Evolutionary conservation across 2,113 vertebrate genomes (phyloP).

Genomic region (Macaca fascicularis): T2T-MFA8v1.1 NC_088378.1:20998001-20998500

Average conservation of each 20-base stretch:
- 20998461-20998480: not conserved
- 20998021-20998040: not conserved
- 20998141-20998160: not conserved
- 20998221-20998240: not conserved
- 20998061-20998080: not conserved
- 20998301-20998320: not conserved
- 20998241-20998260: not conserved
- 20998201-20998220: slow-evolving; percentile 11
- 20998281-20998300: not conserved
- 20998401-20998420: not conserved
- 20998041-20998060: not conserved
- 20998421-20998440: not conserved
- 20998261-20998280: not conserved
- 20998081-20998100: not conserved
- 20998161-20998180: not conserved
- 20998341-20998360: not conserved
- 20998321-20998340: not conserved
- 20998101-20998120: not conserved
- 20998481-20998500: not conserved
- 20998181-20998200: not conserved
- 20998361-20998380: not conserved
- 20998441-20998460: not conserved
- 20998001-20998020: not conserved
- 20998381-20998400: not conserved
- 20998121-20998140: not conserved